Conservation (phyloP, 2,113 vertebrate genomes). For the Mormyrus lacerda region DNA sequence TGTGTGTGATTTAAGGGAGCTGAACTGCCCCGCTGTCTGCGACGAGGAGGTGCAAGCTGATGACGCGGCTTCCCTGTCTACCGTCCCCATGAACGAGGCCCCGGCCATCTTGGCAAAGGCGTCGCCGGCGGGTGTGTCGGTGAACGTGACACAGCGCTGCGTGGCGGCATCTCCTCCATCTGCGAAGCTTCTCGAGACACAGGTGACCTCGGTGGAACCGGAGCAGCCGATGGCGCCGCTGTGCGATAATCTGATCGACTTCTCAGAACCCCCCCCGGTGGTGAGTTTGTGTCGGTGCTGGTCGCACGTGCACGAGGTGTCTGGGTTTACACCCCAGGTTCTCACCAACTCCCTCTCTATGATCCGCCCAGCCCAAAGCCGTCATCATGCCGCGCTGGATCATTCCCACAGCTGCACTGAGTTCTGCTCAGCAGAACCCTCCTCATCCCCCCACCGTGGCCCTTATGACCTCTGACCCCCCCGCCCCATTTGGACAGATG, state of each 20-base stretch:
- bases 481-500: not conserved
- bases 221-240: constrained; percentile 58
- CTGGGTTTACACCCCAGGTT: not conserved
- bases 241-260: constrained; percentile 88
- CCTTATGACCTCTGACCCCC: not conserved
- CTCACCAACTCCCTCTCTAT: not conserved
- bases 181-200: constrained; percentile 12
- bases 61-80: not conserved
- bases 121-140: not conserved
- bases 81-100: not conserved
- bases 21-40: not conserved
- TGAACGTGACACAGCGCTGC: not conserved
- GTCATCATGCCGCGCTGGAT: not conserved
- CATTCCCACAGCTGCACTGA: not conserved
- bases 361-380: not conserved
- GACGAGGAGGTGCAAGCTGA: not conserved
- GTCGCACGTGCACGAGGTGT: not conserved
- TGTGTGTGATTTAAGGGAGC: not conserved
- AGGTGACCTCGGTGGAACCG: constrained; percentile 72
- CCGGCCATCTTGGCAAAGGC: not conserved
- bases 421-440: not conserved
- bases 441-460: not conserved
- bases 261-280: constrained; percentile 68
- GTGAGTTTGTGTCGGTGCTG: constrained; percentile 54
- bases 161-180: not conserved